Evolutionary conservation across 2,888 invertebrate genomes (phyloP).

Genomic region (Megamerina dolium): DNA sequence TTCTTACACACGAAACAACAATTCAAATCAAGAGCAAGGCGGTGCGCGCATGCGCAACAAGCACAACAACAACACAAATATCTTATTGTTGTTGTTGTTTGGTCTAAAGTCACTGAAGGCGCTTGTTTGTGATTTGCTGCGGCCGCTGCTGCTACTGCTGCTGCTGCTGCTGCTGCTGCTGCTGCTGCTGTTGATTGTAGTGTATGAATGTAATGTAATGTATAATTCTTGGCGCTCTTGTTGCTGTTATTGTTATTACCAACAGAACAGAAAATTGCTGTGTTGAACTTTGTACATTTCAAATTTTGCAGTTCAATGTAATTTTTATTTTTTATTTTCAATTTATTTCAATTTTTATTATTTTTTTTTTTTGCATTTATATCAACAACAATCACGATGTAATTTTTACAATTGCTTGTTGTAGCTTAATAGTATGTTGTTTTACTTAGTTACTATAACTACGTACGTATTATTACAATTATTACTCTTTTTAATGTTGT

Average conservation of each 20-base stretch:
- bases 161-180: conserved; percentile 15
- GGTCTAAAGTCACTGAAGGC: conserved; percentile 29
- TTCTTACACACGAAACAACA: conserved; percentile 48
- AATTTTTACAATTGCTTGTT: conserved; percentile 42
- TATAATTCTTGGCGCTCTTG: not conserved
- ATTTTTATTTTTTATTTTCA: too few species aligned
- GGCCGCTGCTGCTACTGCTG: conserved; percentile 17
- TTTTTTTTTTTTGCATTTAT: too few species aligned
- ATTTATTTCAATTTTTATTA: too few species aligned
- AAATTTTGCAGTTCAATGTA: conserved; percentile 28
- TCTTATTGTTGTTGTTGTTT: not conserved
- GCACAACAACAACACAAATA: conserved; percentile 7
- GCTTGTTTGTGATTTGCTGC: conserved; percentile 29
- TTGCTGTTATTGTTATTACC: too few species aligned
- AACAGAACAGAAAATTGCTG: conserved; percentile 42
- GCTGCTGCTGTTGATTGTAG: conserved; percentile 21
- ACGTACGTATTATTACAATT: too few species aligned
- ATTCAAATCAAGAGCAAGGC: conserved; percentile 42
- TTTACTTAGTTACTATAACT: too few species aligned
- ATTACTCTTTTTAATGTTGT: conserved; percentile 8
- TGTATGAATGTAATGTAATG: too few species aligned
- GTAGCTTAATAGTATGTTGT: too few species aligned
- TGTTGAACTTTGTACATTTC: conserved; percentile 45
- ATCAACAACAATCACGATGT: conserved; percentile 48
- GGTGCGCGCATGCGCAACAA: conserved; percentile 27